Base-by-base conservation (phyloP, 1,140 invertebrate genomes). In the Zophobas atratus region DNA sequence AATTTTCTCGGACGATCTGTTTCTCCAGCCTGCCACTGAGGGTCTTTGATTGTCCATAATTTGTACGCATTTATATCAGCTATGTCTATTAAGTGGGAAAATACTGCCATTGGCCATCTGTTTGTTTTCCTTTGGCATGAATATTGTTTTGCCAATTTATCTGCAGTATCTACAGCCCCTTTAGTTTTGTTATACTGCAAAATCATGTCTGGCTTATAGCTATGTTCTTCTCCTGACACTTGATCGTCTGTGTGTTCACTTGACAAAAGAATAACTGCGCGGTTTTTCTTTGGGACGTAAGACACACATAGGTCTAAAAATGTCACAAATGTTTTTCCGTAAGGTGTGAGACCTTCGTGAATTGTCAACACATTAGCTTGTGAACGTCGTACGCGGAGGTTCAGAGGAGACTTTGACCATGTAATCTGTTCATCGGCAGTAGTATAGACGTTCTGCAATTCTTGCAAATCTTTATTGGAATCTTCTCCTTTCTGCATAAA, bases 211-310 rank as follows among this genome's bases (percentile, higher is more conserved):
- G 84, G 74, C 38, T 80, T 67, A 43, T 79, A 46, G 55, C 80
- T 8, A n/a, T 20, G 2, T 55, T 39, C 32, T 72, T 77, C 60
- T 49, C 80, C 74, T 33, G 71, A 72, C 32, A 78, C 77, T 75
- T 33, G 35, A 35, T 79, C 57, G 70, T 78, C 79, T 6, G 33
- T 39, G 71, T 83, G 78, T 75, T 82, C 76, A 43, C 76, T 80
- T 39, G 82, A 84, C 53, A 83, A 32, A 0, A 84, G 70, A 35
- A 84, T 41, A n/a, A 84, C 80, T 70, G 39, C 57, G 56, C 77
- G 77, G 2, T 80, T 74, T 39, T 71, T 80, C 48, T 76, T 70
- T 46, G 83, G 82, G n/a, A 78, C 75, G 74, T 20, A 20, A 20
- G 20, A 20, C 20, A 20, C 20, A 20, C 20, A 20, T 20, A 20